These are phyloP conservation scores for Amaurobius ferox DNA, from an alignment of 2,888 invertebrate species.

Conservation along the genomic window DNA sequence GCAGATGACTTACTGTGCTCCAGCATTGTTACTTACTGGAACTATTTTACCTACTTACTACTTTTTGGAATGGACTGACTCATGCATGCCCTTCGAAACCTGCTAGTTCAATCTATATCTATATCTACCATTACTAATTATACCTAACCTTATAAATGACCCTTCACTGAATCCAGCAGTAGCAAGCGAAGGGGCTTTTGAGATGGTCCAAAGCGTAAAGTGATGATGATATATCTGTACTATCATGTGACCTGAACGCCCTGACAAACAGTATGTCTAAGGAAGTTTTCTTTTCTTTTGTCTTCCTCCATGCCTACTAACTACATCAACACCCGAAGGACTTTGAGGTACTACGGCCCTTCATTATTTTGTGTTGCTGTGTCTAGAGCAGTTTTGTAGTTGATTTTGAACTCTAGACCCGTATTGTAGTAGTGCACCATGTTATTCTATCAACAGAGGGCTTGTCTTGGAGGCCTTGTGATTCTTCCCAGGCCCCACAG, in stretches of 20 bases:
- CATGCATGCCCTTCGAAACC: conserved; percentile 72
- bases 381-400: conserved; percentile 72
- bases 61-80: conserved; percentile 72
- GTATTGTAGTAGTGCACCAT: conserved; percentile 70
- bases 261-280: conserved; percentile 55
- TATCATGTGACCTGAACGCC: conserved; percentile 49
- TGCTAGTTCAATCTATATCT: conserved; percentile 66
- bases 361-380: conserved; percentile 72
- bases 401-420: conserved; percentile 65
- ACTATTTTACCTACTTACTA: conserved; percentile 65
- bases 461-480: conserved; percentile 45
- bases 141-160: conserved; percentile 70
- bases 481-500: conserved; percentile 32
- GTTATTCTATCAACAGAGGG: conserved; percentile 44
- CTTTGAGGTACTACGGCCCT: conserved; percentile 73
- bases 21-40: conserved; percentile 58
- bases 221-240: conserved; percentile 40
- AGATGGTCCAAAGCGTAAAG: conserved; percentile 87
- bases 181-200: conserved; percentile 89
- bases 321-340: conserved; percentile 65
- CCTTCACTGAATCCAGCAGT: conserved; percentile 75
- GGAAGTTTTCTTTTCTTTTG: conserved; percentile 61
- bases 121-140: conserved; percentile 40
- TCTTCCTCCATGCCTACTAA: conserved; percentile 60
- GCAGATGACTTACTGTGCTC: conserved; percentile 57